Percentiles rank a stretch among this genome's conserved stretches.
These are phyloP conservation scores for Pomacea canaliculata DNA, from an alignment of 2,888 invertebrate species.

Conservation along the genomic window DNA sequence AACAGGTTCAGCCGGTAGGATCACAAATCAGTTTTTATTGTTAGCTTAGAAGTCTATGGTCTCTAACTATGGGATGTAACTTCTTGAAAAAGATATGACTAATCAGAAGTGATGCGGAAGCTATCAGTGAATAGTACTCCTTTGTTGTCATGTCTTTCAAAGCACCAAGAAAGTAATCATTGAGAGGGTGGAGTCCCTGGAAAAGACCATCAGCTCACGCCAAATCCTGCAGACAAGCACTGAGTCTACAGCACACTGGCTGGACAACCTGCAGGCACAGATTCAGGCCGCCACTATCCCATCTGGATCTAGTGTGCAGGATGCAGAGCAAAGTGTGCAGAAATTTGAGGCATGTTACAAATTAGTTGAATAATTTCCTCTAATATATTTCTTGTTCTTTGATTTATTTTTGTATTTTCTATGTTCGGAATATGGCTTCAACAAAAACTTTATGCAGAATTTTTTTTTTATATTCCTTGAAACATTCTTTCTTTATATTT, in stretches of 20 bases:
- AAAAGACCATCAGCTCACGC: constrained; percentile 84
- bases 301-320: constrained; percentile 87
- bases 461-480: too few relatives aligned
- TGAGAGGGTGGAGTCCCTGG: constrained; percentile 70
- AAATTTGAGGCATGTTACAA: constrained; percentile 35
- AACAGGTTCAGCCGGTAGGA: constrained; percentile 80
- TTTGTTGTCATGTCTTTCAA: background rate
- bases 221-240: constrained; percentile 85
- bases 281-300: constrained; percentile 84
- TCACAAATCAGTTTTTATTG: too few relatives aligned
- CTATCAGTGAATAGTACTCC: too few relatives aligned
- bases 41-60: too few relatives aligned
- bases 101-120: too few relatives aligned
- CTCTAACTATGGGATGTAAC: too few relatives aligned
- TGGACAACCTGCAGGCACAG: constrained; percentile 85
- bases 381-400: background rate
- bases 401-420: too few relatives aligned
- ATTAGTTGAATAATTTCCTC: constrained; percentile 63
- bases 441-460: too few relatives aligned
- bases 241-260: constrained; percentile 81
- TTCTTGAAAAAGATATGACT: too few relatives aligned
- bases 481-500: too few relatives aligned
- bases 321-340: constrained; percentile 82
- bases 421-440: too few relatives aligned
- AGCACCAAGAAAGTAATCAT: constrained; percentile 20